Evolutionary conservation across 2,113 vertebrate genomes (phyloP).

Genomic region (Aix galericulata): DNA sequence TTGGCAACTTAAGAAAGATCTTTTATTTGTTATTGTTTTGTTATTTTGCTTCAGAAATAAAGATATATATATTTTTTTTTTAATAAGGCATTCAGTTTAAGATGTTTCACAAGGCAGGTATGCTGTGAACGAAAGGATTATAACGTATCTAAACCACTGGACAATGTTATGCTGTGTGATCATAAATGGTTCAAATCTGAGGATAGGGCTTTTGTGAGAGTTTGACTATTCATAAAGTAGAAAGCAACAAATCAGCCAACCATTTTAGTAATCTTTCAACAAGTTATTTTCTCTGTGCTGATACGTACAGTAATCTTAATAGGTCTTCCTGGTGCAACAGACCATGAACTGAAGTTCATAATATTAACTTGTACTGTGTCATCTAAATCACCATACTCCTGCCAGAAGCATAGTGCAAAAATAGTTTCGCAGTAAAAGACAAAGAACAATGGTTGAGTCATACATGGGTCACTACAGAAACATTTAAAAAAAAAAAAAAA

Average conservation of each 20-base stretch:
- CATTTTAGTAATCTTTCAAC: neutral
- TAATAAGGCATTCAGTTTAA: neutral
- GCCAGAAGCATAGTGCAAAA: neutral
- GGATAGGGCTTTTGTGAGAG: neutral
- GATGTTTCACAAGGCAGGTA: neutral
- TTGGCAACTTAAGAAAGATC: neutral
- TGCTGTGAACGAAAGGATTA: neutral
- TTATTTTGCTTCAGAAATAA: neutral
- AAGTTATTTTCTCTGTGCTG: neutral
- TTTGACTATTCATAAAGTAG: neutral
- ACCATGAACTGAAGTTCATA: neutral
- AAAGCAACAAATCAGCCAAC: neutral
- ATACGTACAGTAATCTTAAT: neutral
- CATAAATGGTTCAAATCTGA: neutral
- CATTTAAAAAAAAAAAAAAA: neutral
- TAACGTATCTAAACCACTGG: neutral
- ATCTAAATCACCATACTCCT: neutral
- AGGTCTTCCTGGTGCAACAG: neutral
- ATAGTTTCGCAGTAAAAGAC: neutral
- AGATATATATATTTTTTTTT: no score
- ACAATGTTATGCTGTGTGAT: neutral
- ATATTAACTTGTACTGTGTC: neutral
- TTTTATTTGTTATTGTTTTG: neutral
- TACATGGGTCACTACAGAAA: neutral
- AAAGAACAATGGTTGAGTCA: neutral